Conservation (phyloP, 2,797 vertebrate species). For the Accipiter fasciatus region DNA sequence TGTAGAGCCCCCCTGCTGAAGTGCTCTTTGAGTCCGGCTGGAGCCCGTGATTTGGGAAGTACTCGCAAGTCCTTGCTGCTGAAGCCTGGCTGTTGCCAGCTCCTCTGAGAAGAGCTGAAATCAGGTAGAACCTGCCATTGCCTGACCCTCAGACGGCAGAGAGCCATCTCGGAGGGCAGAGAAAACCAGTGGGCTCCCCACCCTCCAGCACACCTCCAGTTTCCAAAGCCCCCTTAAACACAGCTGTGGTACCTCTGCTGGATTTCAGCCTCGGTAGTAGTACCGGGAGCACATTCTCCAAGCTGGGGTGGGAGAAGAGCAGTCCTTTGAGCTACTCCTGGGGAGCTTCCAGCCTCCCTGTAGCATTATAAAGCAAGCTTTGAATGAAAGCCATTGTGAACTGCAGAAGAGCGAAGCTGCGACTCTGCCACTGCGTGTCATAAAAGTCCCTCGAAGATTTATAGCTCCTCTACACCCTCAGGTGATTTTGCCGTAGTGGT, state of each 20-base stretch:
- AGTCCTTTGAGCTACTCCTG: not conserved
- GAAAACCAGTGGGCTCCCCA: not conserved
- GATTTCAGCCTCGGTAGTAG: not conserved
- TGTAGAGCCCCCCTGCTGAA: not conserved
- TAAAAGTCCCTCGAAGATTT: not conserved
- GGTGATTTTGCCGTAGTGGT: slow-evolving; percentile 19
- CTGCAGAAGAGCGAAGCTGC: not conserved
- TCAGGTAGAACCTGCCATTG: not conserved
- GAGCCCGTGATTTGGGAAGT: not conserved
- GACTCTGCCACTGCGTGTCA: not conserved
- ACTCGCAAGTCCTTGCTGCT: not conserved
- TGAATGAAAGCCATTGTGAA: not conserved
- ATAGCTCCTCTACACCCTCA: not conserved
- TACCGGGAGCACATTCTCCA: not conserved
- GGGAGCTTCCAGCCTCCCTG: not conserved
- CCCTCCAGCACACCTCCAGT: not conserved
- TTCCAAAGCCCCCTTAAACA: not conserved
- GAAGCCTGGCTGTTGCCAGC: not conserved
- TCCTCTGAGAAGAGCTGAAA: not conserved
- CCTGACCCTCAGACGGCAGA: not conserved
- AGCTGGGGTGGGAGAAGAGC: not conserved
- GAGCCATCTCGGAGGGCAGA: not conserved
- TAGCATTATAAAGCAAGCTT: not conserved
- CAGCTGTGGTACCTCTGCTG: not conserved
- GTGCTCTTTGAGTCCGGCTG: not conserved